Percentiles rank a stretch among this genome's conserved stretches.
These are phyloP conservation scores for Mycetomoellerius zeteki DNA, from an alignment of 1,140 invertebrate species.

Conservation along the genomic window DNA sequence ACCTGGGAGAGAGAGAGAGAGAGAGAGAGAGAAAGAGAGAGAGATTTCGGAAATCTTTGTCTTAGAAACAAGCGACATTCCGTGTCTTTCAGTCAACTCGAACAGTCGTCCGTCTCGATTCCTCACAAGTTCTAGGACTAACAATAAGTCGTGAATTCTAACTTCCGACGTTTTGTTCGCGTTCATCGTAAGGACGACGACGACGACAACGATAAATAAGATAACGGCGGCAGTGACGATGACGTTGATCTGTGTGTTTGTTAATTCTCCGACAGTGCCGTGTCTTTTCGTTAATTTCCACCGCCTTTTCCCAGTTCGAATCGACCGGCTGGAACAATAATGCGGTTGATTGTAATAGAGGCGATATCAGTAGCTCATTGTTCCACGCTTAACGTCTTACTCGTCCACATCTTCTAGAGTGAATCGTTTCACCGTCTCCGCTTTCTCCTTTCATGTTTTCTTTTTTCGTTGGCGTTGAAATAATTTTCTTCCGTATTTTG, in stretches of 20 bases:
- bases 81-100: not conserved
- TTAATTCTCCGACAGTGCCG: constrained; percentile 54
- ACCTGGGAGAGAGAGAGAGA: too few species aligned
- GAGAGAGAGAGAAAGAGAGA: too few species aligned
- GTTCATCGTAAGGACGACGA: not conserved
- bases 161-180: constrained; percentile 39
- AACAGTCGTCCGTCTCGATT: constrained; percentile 12
- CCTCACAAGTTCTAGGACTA: not conserved
- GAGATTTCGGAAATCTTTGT: constrained; percentile 35
- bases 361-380: constrained; percentile 74
- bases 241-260: constrained; percentile 35
- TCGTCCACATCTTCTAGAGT: constrained; percentile 49
- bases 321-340: constrained; percentile 74
- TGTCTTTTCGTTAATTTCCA: constrained; percentile 67
- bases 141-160: constrained; percentile 11
- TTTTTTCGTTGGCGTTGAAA: not conserved
- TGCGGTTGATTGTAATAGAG: constrained; percentile 76
- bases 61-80: not conserved
- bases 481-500: not conserved
- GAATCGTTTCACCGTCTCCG: not conserved
- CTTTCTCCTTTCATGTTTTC: not conserved
- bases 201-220: constrained; percentile 9
- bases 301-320: constrained; percentile 71
- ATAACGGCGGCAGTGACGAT: not conserved
- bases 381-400: constrained; percentile 62